These are phyloP conservation scores for Temnothorax nylanderi DNA, from an alignment of 1,140 invertebrate species.

Conservation along the genomic window DNA sequence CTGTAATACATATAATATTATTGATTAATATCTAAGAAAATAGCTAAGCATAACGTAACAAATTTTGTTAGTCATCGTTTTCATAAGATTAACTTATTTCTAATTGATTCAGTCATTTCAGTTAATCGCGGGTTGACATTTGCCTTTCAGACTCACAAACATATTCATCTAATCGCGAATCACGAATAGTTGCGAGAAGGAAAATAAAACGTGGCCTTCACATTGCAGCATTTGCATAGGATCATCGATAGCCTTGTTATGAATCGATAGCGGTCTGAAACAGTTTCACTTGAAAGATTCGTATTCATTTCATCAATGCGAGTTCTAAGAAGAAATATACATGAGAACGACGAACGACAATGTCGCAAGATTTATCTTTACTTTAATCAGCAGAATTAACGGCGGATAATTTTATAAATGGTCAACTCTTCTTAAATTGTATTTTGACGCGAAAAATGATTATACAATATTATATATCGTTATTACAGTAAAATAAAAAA, in stretches of 20 bases:
- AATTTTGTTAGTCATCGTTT: neutral
- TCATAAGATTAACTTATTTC: neutral
- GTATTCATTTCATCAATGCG: neutral
- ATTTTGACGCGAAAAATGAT: neutral
- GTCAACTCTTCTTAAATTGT: neutral
- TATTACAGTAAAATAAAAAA: neutral
- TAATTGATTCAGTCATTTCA: neutral
- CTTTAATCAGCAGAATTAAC: neutral
- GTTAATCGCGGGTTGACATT: neutral
- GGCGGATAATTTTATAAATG: neutral
- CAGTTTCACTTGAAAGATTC: neutral
- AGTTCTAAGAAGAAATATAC: conserved; percentile 17
- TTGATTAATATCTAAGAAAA: neutral
- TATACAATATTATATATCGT: neutral
- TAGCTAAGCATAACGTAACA: neutral
- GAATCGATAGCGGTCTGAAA: conserved; percentile 20
- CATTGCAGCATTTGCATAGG: conserved; percentile 33
- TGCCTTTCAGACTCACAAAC: neutral
- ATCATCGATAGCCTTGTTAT: conserved; percentile 9
- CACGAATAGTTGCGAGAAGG: neutral
- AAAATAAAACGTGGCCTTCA: conserved; percentile 37
- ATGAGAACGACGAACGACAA: neutral
- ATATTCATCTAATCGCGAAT: neutral
- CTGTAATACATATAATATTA: neutral
- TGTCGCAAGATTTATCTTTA: neutral